Evolutionary conservation across 2,113 vertebrate species (phyloP), one percentile per base, ranked within the genome.

Genomic region (Phrynosoma platyrhinos): DNA sequence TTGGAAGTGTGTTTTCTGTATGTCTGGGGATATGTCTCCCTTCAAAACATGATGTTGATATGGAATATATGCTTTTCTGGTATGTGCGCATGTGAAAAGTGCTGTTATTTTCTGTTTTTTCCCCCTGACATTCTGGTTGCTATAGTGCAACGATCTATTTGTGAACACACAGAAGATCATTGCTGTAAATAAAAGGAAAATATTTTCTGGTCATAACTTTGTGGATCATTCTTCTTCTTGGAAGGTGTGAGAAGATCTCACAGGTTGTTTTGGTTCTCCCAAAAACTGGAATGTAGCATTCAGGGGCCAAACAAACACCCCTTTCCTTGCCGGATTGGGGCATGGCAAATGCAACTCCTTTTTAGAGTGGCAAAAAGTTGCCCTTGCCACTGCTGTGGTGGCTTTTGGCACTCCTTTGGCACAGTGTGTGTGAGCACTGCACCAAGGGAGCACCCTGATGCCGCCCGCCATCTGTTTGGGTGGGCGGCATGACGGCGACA

Each of bases 191-290:
- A 94, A 95, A 96, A 25, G 95, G 95, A 96, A 95, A 94, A 86
- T 72, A 90, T 94, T 97, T 97, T 95, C 96, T 97, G 95, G 90
- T 94, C 95, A 87, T 92, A 95, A 95, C 96, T 97, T 97, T 93
- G 93, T 95, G 94, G 94, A 94, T 94, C 76, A 68, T 68, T 93
- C 90, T 90, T 89, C 91, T 94, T 92, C 92, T 82, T 88, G 92
- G 95, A 93, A 42, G 68, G 10, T 88, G 85, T 5, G 32, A 78
- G 75, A 82, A 71, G 87, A 91, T 83, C 90, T 88, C 91, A 76
- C 53, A 2, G 83, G 0, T 87, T 93, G 80, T 64, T 78, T 40
- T 25, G 85, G 55, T 82, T 90, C 82, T 92, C 42, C 47, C 18
- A 32, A 80, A 77, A 82, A 91, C 30, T 83, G 86, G 86, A 82